Evolutionary conservation across 2,113 vertebrate genomes (phyloP), one percentile per base, ranked within the genome.

Genomic region (Gallinago media): DNA sequence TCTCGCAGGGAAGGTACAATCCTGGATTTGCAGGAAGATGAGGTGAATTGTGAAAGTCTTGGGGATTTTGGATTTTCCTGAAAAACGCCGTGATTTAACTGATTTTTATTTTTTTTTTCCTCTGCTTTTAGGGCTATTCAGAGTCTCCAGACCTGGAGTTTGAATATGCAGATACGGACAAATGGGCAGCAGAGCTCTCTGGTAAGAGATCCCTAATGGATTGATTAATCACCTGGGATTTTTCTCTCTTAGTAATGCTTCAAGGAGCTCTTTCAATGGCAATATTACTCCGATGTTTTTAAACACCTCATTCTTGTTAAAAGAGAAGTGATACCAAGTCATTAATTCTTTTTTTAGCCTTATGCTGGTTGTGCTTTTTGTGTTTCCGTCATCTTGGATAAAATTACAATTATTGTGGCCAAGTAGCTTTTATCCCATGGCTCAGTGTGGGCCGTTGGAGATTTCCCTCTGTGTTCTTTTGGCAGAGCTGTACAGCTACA

Each of bases 401-500:
- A 55, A 87, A 7, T 13, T 0, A 1, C 22, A 4, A 1, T 67
- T 49, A 15, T 8, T 0, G 1, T 40, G 61, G 17, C 67, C 0
- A 15, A 17, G 19, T 40, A 42, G 65, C 42, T 38, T 32, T 15
- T 15, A 15, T 46, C 17, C 0, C 1, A 3, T 0, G 1, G 15
- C n/a, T 81, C 3, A 0, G 19, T 56, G 71, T 62, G 31, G 6
- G 5, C 8, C 16, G 25, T 8, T 81, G 85, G 29, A 65, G 58
- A 3, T 92, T 76, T 85, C 40, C 77, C 20, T 68, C 49, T 77
- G 18, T 71, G 46, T 10, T 92, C 26, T 92, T 55, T 96, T 54
- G 36, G 29, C 94, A 99, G 99, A 99, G 96, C 98, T 99, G 14
- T 99, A 99, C 97, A 99, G 99, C 96, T 99, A 99, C 91, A 99